phyloP scores from a whole-genome alignment of 2,888 invertebrate species.

The Alviniconcha strummeri region DNA sequence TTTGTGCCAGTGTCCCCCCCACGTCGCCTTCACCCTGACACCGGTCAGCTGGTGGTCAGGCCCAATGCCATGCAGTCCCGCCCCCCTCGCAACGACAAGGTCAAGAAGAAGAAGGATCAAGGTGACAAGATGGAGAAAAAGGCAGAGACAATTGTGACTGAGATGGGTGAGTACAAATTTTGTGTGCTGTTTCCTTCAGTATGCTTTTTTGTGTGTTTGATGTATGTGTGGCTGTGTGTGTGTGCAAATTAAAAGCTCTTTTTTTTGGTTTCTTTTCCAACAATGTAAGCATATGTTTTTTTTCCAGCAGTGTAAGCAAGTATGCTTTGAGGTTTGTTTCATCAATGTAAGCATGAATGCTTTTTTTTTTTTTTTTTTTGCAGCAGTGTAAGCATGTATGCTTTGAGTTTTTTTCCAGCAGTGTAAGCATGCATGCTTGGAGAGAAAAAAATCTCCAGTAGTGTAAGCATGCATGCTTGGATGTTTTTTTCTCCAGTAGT shows the following conservation, averaged over 20 bases:
- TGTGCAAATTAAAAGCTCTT: not conserved
- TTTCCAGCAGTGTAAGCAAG: not conserved
- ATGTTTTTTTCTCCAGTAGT: no score
- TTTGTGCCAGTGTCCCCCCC: conserved; percentile 59
- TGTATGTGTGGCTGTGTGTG: no score
- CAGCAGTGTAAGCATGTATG: not conserved
- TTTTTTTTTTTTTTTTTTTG: not conserved
- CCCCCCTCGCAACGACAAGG: conserved; percentile 31
- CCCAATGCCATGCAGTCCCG: conserved; percentile 8
- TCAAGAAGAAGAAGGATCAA: not conserved
- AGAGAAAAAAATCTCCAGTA: no score
- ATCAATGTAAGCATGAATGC: not conserved
- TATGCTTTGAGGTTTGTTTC: not conserved
- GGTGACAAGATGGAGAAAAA: not conserved
- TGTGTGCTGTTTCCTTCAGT: no score
- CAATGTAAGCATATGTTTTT: no score
- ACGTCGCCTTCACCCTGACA: conserved; percentile 50
- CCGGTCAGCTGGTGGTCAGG: conserved; percentile 52
- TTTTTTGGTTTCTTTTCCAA: not conserved
- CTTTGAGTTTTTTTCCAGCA: not conserved
- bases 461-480: no score
- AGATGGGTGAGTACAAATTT: no score
- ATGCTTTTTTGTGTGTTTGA: no score
- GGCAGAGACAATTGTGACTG: not conserved
- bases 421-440: no score